Evolutionary conservation across 2,888 invertebrate species (phyloP), one percentile per base, ranked within the genome.

Genomic region (Xestia xanthographa): DNA sequence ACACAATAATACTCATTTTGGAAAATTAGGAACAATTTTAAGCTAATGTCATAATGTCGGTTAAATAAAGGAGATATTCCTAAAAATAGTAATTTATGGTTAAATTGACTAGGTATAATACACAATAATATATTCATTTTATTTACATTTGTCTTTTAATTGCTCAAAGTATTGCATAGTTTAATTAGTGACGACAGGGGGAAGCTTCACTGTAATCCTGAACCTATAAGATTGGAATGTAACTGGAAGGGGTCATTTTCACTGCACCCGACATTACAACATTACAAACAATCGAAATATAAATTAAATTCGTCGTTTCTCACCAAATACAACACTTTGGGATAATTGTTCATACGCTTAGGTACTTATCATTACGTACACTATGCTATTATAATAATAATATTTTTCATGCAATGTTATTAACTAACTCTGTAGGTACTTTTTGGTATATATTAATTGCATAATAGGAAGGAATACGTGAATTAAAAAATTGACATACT

Each of bases 391-490:
- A 86, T 80, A 74, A 76, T 85, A 80, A 89, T 92, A 89, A 60
- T 60, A 60, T 91, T 91, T 90, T 91, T 93, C 92, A 94, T 95
- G 94, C 93, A 95, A 91, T 91, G 88, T 93, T 91, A 92, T 88
- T 74, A 86, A 89, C 91, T 94, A 92, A 92, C 86, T 94, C 89
- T 93, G 93, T 94, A 94, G 93, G 93, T 94, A 94, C 92, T 92
- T 93, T 92, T 93, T 92, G 93, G 84, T 93, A 92, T 91, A 92
- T 92, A 91, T 91, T 95, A 95, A 95, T 96, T 96, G 95, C 92
- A 92, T 95, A 94, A 88, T 90, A 95, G 95, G 96, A 95, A 96
- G 95, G 96, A 96, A 92, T 94, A 91, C 91, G 92, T 95, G 92
- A 93, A 94, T 95, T 89, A 92, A 94, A 92, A 95, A 95, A 95